These are phyloP conservation scores for Macrocentrus cingulum DNA, from an alignment of 1,140 invertebrate genomes.

Conservation along the genomic window DNA sequence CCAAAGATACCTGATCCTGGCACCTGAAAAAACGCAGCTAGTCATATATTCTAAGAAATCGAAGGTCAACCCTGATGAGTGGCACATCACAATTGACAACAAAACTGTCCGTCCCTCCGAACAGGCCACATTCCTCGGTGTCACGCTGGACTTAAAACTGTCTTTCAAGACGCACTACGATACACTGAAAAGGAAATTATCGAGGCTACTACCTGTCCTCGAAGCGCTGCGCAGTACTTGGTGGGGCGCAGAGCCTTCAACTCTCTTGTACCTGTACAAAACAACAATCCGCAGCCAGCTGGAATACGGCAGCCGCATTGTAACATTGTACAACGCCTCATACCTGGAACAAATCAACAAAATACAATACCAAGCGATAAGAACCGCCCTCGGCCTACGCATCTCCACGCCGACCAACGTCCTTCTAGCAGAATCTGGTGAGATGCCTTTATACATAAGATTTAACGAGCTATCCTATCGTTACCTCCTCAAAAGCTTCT, in stretches of 20 bases:
- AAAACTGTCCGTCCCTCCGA: neutral
- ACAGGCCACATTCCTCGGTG: neutral
- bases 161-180: neutral
- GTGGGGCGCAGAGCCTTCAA: constrained; percentile 5
- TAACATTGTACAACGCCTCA: neutral
- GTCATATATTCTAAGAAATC: no score
- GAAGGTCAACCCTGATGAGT: no score
- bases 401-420: constrained; percentile 10
- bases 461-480: neutral
- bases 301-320: constrained; percentile 5
- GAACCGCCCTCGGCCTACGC: neutral
- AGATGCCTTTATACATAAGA: neutral
- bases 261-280: neutral
- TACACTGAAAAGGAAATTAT: neutral
- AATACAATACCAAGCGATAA: constrained; percentile 3
- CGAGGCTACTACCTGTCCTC: neutral
- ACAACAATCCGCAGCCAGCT: neutral
- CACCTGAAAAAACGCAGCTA: no score
- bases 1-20: no score
- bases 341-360: neutral
- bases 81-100: neutral
- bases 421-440: constrained; percentile 3
- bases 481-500: neutral
- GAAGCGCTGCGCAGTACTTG: neutral
- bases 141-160: neutral